These are phyloP conservation scores for Falcunculus frontatus DNA, from an alignment of 2,113 vertebrate species.

Conservation along the genomic window DNA sequence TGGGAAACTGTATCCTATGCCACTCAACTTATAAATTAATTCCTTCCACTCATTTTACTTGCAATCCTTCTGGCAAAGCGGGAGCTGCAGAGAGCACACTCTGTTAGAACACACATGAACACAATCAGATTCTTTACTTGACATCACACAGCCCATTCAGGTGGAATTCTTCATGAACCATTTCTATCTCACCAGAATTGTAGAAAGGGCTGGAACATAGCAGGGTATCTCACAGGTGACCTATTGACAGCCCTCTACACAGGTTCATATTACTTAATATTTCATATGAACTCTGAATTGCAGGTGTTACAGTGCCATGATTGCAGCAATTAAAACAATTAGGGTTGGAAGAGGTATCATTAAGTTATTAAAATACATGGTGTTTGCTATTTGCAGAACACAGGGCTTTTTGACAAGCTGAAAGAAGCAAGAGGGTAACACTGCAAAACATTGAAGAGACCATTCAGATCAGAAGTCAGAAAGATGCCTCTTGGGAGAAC, in stretches of 20 bases:
- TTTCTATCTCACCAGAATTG: background rate
- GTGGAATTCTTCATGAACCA: background rate
- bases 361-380: conserved; percentile 27
- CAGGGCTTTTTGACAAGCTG: background rate
- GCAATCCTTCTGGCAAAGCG: background rate
- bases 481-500: background rate
- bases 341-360: conserved; percentile 12
- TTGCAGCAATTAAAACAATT: conserved; percentile 61
- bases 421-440: background rate
- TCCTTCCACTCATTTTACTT: background rate
- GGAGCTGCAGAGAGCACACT: background rate
- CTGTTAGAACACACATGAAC: background rate
- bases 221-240: background rate
- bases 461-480: background rate
- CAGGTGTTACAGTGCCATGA: conserved; percentile 21
- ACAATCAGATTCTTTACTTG: background rate
- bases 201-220: background rate
- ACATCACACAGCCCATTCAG: background rate
- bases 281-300: conserved; percentile 16
- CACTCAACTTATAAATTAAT: background rate
- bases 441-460: background rate
- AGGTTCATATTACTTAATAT: conserved; percentile 2
- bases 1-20: background rate
- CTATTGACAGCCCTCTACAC: background rate
- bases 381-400: conserved; percentile 16